Evolutionary conservation across 2,113 vertebrate genomes (phyloP).

Genomic region (Connochaetes taurinus): DNA sequence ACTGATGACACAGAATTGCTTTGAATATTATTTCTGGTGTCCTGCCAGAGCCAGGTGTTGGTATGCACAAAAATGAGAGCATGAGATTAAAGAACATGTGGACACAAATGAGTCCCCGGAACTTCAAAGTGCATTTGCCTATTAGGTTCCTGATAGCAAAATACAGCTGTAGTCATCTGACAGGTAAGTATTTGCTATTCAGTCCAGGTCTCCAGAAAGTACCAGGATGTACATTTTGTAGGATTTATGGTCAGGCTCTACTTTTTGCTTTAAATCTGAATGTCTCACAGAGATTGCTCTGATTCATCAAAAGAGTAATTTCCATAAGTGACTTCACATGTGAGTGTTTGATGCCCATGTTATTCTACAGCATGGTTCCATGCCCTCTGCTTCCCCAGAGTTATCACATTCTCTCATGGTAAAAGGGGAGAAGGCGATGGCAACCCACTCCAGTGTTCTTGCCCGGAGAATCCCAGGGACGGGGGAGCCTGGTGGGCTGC

Average conservation of each 20-base stretch:
- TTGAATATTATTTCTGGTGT: constrained; percentile 39
- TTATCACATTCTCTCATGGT: not conserved
- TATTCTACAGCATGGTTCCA: not conserved
- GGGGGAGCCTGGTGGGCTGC: no score
- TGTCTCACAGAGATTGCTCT: constrained; percentile 18
- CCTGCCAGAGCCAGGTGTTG: constrained; percentile 31
- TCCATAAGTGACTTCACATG: constrained; percentile 51
- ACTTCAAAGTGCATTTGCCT: constrained; percentile 47
- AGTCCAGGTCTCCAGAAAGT: not conserved
- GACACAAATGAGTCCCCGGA: not conserved
- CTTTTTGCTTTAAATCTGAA: constrained; percentile 31
- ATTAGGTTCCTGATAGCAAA: constrained; percentile 29
- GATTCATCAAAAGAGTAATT: constrained; percentile 34
- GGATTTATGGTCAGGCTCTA: constrained; percentile 35
- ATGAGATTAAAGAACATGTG: not conserved
- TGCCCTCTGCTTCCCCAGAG: not conserved
- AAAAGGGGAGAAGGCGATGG: not conserved
- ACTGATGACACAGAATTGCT: not conserved
- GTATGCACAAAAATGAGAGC: not conserved
- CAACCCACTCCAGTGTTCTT: no score
- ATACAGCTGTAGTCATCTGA: not conserved
- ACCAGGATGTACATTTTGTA: not conserved
- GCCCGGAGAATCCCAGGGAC: no score
- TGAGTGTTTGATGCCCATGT: not conserved
- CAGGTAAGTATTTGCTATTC: constrained; percentile 12